These are phyloP conservation scores for Sigmodon hispidus DNA, from an alignment of 2,113 vertebrate species.

Conservation along the genomic window DNA sequence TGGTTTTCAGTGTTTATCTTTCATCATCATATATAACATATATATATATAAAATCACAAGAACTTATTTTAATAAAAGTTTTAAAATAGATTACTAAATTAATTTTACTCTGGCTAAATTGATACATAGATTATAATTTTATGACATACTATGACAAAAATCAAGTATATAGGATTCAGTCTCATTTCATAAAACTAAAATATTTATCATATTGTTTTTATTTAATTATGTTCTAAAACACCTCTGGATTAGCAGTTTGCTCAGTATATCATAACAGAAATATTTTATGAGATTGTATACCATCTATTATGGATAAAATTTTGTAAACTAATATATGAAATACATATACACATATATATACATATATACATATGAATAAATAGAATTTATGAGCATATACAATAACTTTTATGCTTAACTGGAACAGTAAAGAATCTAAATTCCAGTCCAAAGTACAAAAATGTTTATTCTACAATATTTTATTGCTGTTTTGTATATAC, in stretches of 20 bases:
- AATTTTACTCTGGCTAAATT: not conserved
- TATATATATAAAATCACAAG: not conserved
- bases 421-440: slow-evolving; percentile 13
- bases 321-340: slow-evolving; percentile 1
- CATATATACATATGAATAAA: not conserved
- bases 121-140: not conserved
- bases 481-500: not conserved
- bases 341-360: not conserved
- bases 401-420: not conserved
- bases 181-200: not conserved
- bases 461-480: not conserved
- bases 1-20: not conserved
- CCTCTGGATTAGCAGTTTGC: not conserved
- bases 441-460: not conserved
- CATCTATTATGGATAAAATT: not conserved
- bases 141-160: not conserved
- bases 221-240: not conserved
- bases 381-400: slow-evolving; percentile 1
- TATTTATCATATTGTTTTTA: not conserved
- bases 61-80: not conserved
- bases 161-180: not conserved
- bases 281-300: not conserved
- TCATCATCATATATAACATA: not conserved
- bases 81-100: not conserved
- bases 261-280: not conserved